Percentiles rank a stretch among this genome's conserved stretches.
Evolutionary conservation across 2,888 invertebrate genomes (phyloP).

Genomic region (Amiota minor): DNA sequence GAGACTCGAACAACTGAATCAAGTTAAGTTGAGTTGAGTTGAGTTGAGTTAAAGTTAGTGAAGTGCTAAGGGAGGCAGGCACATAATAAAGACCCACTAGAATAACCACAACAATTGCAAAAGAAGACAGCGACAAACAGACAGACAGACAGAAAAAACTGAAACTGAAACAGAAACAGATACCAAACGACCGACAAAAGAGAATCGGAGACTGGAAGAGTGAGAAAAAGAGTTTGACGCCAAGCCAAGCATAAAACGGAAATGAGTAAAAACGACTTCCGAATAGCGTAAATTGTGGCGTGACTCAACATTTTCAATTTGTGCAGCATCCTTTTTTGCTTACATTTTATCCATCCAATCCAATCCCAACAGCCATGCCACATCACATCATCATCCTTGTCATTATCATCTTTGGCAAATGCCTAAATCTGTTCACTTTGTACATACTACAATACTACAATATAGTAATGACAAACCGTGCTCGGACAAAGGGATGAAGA

Average conservation of each 20-base stretch:
- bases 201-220: neutral
- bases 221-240: slow-evolving; percentile 15
- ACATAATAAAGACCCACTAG: slow-evolving; percentile 17
- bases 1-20: no score
- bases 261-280: slow-evolving; percentile 50
- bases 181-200: slow-evolving; percentile 1
- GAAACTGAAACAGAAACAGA: neutral
- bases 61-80: slow-evolving; percentile 12
- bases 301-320: slow-evolving; percentile 34
- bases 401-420: neutral
- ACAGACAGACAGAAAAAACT: no score
- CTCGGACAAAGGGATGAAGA: no score
- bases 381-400: no score
- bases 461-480: no score
- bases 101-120: slow-evolving; percentile 20
- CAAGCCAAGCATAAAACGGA: slow-evolving; percentile 41
- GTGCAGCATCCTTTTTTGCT: slow-evolving; percentile 25
- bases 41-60: neutral
- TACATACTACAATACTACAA: no score
- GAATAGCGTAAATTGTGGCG: slow-evolving; percentile 32
- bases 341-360: neutral
- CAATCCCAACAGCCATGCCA: no score
- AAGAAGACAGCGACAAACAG: neutral
- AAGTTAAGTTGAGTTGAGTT: neutral
- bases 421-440: neutral